Percentiles rank a stretch among this genome's conserved stretches.
phyloP scores from a whole-genome alignment of 2,888 invertebrate species.

The Agrochola litura region DNA sequence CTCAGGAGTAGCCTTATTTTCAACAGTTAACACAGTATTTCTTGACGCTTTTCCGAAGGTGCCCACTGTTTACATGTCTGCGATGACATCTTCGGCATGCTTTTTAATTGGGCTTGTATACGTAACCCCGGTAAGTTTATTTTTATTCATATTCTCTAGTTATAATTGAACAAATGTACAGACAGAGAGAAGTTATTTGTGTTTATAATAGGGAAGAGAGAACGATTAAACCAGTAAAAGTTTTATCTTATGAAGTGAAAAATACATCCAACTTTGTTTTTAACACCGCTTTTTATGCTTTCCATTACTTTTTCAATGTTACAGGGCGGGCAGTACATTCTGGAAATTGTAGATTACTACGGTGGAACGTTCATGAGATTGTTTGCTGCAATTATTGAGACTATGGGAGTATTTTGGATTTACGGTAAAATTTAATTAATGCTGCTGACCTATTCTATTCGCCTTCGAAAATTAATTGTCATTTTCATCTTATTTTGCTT shows the following conservation, averaged over 20 bases:
- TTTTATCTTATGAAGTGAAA: background rate
- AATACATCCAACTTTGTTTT: background rate
- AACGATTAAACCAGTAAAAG: background rate
- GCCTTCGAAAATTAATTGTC: background rate
- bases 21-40: conserved; percentile 92
- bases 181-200: background rate
- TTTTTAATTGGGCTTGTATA: conserved; percentile 93
- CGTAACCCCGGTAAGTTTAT: conserved; percentile 92
- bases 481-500: background rate
- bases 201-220: background rate
- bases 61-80: conserved; percentile 91
- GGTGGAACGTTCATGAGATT: conserved; percentile 95
- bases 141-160: background rate
- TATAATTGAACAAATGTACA: background rate
- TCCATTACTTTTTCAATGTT: conserved; percentile 53
- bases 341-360: conserved; percentile 94
- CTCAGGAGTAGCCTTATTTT: conserved; percentile 93
- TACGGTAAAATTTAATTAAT: conserved; percentile 89
- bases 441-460: background rate
- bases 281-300: background rate
- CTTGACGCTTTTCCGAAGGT: conserved; percentile 92
- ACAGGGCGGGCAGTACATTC: conserved; percentile 94
- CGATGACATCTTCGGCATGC: conserved; percentile 87
- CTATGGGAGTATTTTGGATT: conserved; percentile 94
- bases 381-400: conserved; percentile 92